These are phyloP conservation scores for Chymomyza amoena DNA, from an alignment of 2,888 invertebrate genomes.

Conservation along the genomic window DNA sequence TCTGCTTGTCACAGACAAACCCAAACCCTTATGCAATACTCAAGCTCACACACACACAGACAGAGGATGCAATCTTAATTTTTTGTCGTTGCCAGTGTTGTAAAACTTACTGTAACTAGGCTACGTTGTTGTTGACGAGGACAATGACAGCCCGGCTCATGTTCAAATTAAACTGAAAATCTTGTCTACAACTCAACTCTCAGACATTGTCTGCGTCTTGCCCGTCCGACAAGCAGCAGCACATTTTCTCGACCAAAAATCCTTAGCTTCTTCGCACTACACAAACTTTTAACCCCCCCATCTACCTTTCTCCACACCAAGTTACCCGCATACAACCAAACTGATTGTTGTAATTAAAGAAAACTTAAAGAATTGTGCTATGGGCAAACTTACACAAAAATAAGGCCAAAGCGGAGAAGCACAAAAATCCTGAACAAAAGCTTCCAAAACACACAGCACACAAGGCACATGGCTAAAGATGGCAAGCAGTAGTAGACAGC, in stretches of 20 bases:
- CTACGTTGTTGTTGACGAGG: conserved; percentile 33
- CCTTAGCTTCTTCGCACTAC: conserved; percentile 1
- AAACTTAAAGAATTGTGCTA: conserved; percentile 55
- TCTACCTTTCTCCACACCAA: neutral
- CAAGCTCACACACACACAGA: conserved; percentile 23
- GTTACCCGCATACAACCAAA: neutral
- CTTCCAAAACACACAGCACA: conserved; percentile 10
- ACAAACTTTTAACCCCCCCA: neutral
- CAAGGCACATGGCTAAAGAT: conserved; percentile 12
- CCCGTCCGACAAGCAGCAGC: conserved; percentile 42
- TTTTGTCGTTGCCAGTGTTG: conserved; percentile 21
- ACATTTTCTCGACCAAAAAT: conserved; percentile 51
- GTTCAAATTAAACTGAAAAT: conserved; percentile 69
- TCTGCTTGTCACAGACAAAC: neutral
- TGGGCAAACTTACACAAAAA: conserved; percentile 38
- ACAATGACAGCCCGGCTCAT: conserved; percentile 42
- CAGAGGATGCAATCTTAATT: conserved; percentile 50
- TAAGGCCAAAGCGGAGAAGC: conserved; percentile 13
- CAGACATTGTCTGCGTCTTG: conserved; percentile 35
- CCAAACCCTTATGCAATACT: neutral
- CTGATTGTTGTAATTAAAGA: conserved; percentile 58
- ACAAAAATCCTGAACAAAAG: conserved; percentile 36
- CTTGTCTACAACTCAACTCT: conserved; percentile 46
- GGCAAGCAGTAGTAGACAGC: neutral
- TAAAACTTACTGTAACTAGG: conserved; percentile 34